Evolutionary conservation across 1,140 invertebrate genomes (phyloP).

Genomic region (Pogonus chalceus): DNA sequence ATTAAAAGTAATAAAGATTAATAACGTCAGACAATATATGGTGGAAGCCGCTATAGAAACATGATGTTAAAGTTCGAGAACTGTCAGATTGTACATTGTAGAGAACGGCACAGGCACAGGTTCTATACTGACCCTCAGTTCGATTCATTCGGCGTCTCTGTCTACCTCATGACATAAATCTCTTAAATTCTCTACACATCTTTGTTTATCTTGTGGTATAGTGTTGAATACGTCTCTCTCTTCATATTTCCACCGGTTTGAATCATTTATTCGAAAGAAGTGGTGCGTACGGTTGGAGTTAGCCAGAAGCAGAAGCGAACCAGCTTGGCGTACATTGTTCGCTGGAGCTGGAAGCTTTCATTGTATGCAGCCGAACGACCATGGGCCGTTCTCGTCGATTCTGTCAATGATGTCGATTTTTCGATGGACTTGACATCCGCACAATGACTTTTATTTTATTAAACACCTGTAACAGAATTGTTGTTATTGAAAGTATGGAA

Average conservation of each 20-base stretch:
- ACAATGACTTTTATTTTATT: neutral
- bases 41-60: too few species aligned
- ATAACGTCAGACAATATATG: too few species aligned
- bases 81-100: too few species aligned
- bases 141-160: neutral
- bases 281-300: too few species aligned
- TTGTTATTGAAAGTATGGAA: too few species aligned
- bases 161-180: neutral
- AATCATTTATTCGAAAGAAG: constrained; percentile 7
- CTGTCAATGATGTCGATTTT: too few species aligned
- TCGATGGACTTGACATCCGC: neutral
- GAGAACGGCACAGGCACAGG: neutral
- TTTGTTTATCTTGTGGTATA: neutral
- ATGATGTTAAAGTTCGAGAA: too few species aligned
- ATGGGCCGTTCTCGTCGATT: neutral
- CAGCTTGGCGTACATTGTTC: constrained; percentile 1
- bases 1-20: too few species aligned
- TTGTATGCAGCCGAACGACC: neutral
- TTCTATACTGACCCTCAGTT: neutral
- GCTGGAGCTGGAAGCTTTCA: neutral
- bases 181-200: neutral
- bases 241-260: constrained; percentile 6
- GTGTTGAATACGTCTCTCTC: neutral
- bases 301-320: neutral
- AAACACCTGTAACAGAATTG: constrained; percentile 2